phyloP scores from a whole-genome alignment of 1,140 invertebrate species.

The Conus ventricosus region DNA sequence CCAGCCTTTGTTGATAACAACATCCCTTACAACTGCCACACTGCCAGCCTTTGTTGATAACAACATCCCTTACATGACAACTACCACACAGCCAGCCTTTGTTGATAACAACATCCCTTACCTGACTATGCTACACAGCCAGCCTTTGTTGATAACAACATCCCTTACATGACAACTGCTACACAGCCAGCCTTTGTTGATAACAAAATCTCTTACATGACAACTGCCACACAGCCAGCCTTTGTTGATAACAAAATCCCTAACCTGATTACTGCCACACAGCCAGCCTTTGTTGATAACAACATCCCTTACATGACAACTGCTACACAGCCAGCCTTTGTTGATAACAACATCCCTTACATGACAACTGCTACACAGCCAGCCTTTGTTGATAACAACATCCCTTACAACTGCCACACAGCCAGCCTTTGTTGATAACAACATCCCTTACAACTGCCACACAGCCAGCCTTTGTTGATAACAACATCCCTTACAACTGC shows the following conservation, averaged over 20 bases:
- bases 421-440: no score
- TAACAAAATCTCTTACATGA: background rate
- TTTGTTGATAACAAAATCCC: no score
- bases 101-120: background rate
- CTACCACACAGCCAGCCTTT: no score
- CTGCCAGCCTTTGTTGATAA: background rate
- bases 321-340: constrained; percentile 6
- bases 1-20: constrained; percentile 2
- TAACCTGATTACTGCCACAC: no score
- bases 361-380: no score
- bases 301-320: constrained; percentile 23
- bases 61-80: background rate
- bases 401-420: no score
- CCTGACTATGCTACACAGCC: no score
- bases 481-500: constrained; percentile 19
- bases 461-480: no score
- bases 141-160: constrained; percentile 9
- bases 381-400: no score
- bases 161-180: constrained; percentile 29
- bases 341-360: background rate
- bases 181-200: constrained; percentile 1
- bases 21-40: constrained; percentile 24
- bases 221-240: no score
- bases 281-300: no score
- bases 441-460: background rate